Conservation (phyloP, 2,113 vertebrate genomes). For the Stegostoma tigrinum region DNA sequence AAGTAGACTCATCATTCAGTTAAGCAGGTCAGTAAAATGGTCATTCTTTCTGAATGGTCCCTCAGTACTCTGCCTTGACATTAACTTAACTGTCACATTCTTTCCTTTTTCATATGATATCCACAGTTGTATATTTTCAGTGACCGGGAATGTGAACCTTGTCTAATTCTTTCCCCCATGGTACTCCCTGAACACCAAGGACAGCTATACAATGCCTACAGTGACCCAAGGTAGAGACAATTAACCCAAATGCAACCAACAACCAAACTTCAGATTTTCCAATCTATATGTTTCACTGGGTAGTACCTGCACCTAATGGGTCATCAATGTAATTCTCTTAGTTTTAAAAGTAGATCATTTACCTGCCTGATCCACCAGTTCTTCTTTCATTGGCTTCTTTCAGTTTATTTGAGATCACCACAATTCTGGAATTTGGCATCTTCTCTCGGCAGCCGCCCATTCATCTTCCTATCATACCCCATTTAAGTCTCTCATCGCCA, state of each 20-base stretch:
- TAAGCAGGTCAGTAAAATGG: not conserved
- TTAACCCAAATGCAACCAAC: not conserved
- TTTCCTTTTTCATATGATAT: not conserved
- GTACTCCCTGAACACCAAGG: not conserved
- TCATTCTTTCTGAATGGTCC: not conserved
- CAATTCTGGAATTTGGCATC: too few relatives aligned
- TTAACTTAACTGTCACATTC: not conserved
- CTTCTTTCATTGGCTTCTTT: too few relatives aligned
- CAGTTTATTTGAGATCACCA: too few relatives aligned
- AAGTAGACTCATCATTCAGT: too few relatives aligned
- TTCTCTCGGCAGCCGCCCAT: too few relatives aligned
- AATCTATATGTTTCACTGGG: not conserved
- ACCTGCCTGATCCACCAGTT: not conserved
- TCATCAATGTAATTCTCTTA: not conserved
- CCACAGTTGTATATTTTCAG: not conserved
- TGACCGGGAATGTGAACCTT: not conserved
- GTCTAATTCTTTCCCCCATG: not conserved
- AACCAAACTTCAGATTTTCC: not conserved
- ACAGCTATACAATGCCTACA: not conserved
- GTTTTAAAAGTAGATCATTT: not conserved
- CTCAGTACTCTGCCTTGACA: not conserved
- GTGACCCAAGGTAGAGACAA: not conserved
- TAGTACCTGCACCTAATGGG: not conserved
- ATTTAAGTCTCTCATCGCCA: too few relatives aligned
- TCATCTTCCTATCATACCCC: too few relatives aligned